Conservation (phyloP, 2,888 invertebrate species). For the Drosophila multiciliata region DNA sequence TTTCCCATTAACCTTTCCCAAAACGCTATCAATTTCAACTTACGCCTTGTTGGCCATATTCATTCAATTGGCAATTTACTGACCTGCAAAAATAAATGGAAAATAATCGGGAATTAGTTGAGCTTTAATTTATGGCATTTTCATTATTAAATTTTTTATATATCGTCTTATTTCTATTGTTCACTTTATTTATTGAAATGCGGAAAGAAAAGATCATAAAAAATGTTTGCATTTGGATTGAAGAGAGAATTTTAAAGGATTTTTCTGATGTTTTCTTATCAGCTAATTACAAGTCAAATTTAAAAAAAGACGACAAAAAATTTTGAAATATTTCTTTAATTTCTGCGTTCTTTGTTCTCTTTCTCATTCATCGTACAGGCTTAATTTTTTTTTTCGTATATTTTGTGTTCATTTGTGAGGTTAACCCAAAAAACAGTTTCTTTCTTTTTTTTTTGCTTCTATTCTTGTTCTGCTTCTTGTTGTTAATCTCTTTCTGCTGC, state of each 20-base stretch:
- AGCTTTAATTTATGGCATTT: conserved; percentile 6
- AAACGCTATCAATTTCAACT: conserved; percentile 7
- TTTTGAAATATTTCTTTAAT: conserved; percentile 9
- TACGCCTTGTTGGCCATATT: conserved; percentile 5
- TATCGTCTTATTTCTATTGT: neutral
- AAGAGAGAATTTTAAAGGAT: neutral
- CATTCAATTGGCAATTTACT: conserved; percentile 45
- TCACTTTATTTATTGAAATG: neutral
- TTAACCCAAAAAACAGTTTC: conserved; percentile 24
- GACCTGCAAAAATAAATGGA: conserved; percentile 59
- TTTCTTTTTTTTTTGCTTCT: conserved; percentile 6
- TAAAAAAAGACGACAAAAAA: neutral
- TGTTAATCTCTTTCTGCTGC: conserved; percentile 30
- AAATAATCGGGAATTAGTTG: conserved; percentile 46
- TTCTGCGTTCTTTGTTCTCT: conserved; percentile 33
- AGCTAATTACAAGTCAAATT: neutral
- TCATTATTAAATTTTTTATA: neutral
- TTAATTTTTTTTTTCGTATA: conserved; percentile 2
- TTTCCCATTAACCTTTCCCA: neutral
- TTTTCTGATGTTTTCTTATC: neutral
- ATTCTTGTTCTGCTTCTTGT: conserved; percentile 8
- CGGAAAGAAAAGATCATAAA: neutral
- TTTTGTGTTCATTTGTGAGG: conserved; percentile 41
- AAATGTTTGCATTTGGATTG: neutral
- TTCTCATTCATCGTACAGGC: conserved; percentile 24